Evolutionary conservation across 2,888 invertebrate genomes (phyloP).

Genomic region (Thecophora atra): DNA sequence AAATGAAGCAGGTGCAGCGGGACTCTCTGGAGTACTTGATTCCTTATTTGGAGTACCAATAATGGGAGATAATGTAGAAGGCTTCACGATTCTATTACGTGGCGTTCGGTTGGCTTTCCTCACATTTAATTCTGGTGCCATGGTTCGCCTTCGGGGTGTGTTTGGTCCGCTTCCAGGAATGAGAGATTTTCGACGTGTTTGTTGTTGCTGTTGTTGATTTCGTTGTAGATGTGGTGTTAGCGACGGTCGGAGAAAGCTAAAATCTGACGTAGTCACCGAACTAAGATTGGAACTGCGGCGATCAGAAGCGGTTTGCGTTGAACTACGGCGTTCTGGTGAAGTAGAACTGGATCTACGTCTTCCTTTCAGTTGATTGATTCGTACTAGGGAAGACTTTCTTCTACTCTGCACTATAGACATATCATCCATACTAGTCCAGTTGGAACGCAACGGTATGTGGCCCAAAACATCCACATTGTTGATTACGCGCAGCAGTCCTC

Average conservation of each 20-base stretch:
- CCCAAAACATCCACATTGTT: slow-evolving; percentile 53
- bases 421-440: slow-evolving; percentile 62
- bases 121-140: slow-evolving; percentile 22
- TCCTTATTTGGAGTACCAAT: slow-evolving; percentile 66
- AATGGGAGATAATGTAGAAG: slow-evolving; percentile 63
- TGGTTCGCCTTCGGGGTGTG: slow-evolving; percentile 42
- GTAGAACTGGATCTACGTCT: slow-evolving; percentile 61
- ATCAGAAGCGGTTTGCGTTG: slow-evolving; percentile 63
- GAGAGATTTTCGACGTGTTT: slow-evolving; percentile 42
- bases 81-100: slow-evolving; percentile 60
- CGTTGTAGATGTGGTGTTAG: slow-evolving; percentile 46
- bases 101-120: slow-evolving; percentile 38
- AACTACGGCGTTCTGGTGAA: slow-evolving; percentile 63
- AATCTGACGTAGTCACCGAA: slow-evolving; percentile 63
- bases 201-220: background rate
- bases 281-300: slow-evolving; percentile 64
- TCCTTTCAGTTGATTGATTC: slow-evolving; percentile 40
- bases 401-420: slow-evolving; percentile 46
- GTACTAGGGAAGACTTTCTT: slow-evolving; percentile 45
- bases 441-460: slow-evolving; percentile 55
- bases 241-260: slow-evolving; percentile 61
- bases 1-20: slow-evolving; percentile 38
- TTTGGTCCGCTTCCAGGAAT: slow-evolving; percentile 40
- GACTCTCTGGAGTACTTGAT: slow-evolving; percentile 54
- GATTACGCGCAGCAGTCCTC: slow-evolving; percentile 60